Percentiles rank a stretch among this genome's conserved stretches.
Evolutionary conservation across 2,113 vertebrate genomes (phyloP).

Genomic region (Ceyx melanurus): DNA sequence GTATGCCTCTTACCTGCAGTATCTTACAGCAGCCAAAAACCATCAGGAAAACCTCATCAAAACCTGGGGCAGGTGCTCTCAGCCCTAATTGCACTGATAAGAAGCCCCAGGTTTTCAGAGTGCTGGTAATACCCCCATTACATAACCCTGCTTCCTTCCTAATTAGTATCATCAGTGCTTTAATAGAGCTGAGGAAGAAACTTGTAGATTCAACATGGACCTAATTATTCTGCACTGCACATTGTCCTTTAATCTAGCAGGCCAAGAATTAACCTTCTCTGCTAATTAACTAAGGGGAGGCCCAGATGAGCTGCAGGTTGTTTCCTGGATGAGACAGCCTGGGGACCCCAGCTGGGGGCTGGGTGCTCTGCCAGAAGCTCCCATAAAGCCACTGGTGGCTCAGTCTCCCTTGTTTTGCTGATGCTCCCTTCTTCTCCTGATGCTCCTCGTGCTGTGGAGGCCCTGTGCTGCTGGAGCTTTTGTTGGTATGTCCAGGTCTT

Average conservation of each 20-base stretch:
- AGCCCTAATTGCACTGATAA: not conserved
- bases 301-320: not conserved
- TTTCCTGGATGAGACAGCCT: not conserved
- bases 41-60: not conserved
- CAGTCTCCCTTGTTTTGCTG: rapidly evolving
- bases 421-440: rapidly evolving
- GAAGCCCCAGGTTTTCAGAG: not conserved
- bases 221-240: not conserved
- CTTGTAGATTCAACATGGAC: rapidly evolving
- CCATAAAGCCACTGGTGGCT: not conserved
- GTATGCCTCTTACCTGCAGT: rapidly evolving
- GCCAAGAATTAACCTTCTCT: not conserved
- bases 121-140: not conserved
- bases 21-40: not conserved
- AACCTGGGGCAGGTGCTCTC: not conserved
- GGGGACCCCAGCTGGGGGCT: not conserved
- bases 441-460: rapidly evolving
- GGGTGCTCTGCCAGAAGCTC: not conserved
- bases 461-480: rapidly evolving
- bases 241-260: not conserved
- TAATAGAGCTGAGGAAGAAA: not conserved
- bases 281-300: not conserved
- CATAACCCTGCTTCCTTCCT: not conserved
- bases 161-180: rapidly evolving
- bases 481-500: not conserved